Evolutionary conservation across 2,797 vertebrate species (phyloP).

Genomic region (Vultur gryphus): DNA sequence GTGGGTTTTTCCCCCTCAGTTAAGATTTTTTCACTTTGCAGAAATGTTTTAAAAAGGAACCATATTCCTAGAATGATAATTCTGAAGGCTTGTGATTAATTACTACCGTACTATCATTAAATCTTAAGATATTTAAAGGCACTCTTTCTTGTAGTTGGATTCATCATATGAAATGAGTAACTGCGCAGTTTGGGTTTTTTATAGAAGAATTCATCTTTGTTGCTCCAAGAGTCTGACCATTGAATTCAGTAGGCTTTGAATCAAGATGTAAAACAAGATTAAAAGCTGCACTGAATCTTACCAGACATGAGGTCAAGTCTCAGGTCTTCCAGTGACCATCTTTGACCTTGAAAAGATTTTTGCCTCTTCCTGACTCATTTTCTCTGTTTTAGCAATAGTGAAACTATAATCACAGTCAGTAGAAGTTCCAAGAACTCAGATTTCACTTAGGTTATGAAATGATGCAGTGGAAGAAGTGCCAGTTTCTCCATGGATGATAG

Average conservation of each 20-base stretch:
- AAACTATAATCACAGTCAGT: neutral
- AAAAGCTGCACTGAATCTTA: neutral
- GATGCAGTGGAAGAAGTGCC: neutral
- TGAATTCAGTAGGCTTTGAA: neutral
- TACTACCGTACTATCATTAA: neutral
- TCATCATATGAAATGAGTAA: neutral
- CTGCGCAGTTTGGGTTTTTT: neutral
- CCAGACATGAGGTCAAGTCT: neutral
- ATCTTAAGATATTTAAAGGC: neutral
- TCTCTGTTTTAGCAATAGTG: neutral
- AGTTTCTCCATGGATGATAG: neutral
- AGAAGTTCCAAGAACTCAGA: neutral
- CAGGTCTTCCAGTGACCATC: neutral
- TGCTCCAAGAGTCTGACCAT: neutral
- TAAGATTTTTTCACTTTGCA: neutral
- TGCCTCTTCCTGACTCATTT: neutral
- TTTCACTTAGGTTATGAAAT: neutral
- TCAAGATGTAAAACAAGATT: neutral
- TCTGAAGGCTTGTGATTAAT: slow-evolving; percentile 4
- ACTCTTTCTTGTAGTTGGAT: neutral
- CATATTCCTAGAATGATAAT: neutral
- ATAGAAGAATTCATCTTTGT: neutral
- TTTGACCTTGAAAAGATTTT: neutral
- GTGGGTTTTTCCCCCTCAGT: neutral
- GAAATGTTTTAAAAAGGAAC: neutral